Evolutionary conservation across 2,888 invertebrate species (phyloP), one percentile per base, ranked within the genome.

Genomic region (Drosophila atroscutellata): DNA sequence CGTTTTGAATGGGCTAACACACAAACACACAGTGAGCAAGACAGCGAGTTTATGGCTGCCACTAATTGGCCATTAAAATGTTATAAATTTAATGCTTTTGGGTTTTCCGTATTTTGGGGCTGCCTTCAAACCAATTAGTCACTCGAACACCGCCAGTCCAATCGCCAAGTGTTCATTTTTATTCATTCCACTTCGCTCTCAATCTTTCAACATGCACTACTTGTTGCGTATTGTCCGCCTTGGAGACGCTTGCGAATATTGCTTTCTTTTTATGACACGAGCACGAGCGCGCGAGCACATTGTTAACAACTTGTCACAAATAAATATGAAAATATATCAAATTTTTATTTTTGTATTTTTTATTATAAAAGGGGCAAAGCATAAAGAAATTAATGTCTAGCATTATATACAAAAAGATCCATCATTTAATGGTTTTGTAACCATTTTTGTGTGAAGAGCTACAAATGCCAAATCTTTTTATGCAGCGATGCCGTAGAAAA

Each of bases 61-160:
- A 89, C 90, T 89, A 89, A 85, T 87, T 85, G 90, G 90, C 82
- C 88, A 85, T 85, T 87, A 85, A 85, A 78, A 78, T 85, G 90
- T 72, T 84, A 89, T 84, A 84, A 87, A 87, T 89, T 87, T 78
- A 74, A 87, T 77, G 80, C 78, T 64, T 64, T 64, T 47, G 78
- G 85, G 68, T 85, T 89, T 87, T 84, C 88, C 89, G 73, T 63
- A 65, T 76, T 55, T 61, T 47, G 55, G 37, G 62, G 52, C 45
- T 62, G 55, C 65, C 58, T 66, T 71, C 65, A 47, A 47, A 51
- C 72, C 81, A 79, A 79, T 79, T 79, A 79, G 81, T 79, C 77
- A 81, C 55, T 59, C 64, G 62, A 47, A 60, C 55, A 37, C 51
- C 63, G 49, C 30, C 50, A 57, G 54, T 66, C 34, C 52, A 57